Conservation (phyloP, 2,888 invertebrate genomes). For the Ariolimax columbianus region DNA sequence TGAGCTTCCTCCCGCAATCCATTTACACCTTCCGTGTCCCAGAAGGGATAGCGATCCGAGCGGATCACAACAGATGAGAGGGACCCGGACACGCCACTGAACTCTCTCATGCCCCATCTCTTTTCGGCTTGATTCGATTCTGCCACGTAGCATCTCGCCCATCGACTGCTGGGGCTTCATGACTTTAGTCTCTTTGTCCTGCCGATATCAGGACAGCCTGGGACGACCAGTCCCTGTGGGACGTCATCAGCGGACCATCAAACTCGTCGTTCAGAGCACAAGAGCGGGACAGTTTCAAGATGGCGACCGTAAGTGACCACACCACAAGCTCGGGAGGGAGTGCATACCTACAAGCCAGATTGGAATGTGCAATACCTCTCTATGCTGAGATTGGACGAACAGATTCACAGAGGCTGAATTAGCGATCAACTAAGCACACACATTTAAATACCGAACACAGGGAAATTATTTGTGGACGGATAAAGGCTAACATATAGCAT, state of each 20-base stretch:
- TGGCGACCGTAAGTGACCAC: not conserved
- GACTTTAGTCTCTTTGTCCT: not conserved
- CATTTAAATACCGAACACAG: too few relatives aligned
- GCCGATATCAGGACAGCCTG: not conserved
- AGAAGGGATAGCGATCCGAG: not conserved
- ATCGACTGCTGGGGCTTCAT: not conserved
- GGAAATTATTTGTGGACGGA: too few relatives aligned
- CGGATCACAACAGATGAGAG: not conserved
- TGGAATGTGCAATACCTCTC: too few relatives aligned
- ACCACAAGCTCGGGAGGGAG: not conserved
- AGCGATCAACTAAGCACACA: too few relatives aligned
- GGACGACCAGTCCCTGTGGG: not conserved
- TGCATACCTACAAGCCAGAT: too few relatives aligned
- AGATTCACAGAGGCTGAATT: too few relatives aligned
- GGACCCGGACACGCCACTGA: not conserved
- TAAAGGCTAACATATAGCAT: too few relatives aligned
- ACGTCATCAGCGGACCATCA: not conserved
- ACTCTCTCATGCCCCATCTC: constrained; percentile 19
- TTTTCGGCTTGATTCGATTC: not conserved
- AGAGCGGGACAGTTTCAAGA: not conserved
- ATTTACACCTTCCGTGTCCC: constrained; percentile 44
- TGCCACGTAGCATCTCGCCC: not conserved
- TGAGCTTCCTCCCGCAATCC: constrained; percentile 2
- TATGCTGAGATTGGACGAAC: too few relatives aligned
- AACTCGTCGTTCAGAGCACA: not conserved